Evolutionary conservation across 1,140 invertebrate species (phyloP).

Genomic region (Aphaenogaster ashmeadi): DNA sequence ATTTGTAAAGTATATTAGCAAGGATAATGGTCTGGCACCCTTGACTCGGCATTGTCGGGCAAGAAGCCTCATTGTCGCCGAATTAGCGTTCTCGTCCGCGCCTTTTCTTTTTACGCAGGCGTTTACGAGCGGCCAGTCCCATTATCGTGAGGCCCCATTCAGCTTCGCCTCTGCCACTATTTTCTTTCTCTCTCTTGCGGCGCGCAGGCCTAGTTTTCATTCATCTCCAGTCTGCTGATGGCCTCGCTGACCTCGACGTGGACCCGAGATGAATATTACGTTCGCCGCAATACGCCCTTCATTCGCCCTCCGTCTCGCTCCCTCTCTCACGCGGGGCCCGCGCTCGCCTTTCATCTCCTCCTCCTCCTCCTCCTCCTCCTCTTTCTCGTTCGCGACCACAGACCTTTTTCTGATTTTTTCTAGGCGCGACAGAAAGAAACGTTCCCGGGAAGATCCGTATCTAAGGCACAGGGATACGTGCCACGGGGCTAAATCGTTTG

Average conservation of each 20-base stretch:
- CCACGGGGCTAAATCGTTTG: conserved; percentile 83
- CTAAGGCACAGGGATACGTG: conserved; percentile 79
- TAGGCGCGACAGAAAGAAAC: conserved; percentile 75
- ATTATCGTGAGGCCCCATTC: conserved; percentile 81
- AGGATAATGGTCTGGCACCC: conserved; percentile 20
- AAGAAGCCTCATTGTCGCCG: conserved; percentile 67
- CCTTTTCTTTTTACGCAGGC: conserved; percentile 57
- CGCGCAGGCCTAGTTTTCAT: conserved; percentile 82
- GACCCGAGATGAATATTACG: conserved; percentile 83
- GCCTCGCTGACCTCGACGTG: conserved; percentile 82
- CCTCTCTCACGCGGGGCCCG: conserved; percentile 1
- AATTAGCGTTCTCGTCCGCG: conserved; percentile 68
- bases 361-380: conserved; percentile 45
- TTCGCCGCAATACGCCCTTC: conserved; percentile 76
- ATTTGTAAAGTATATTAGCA: not conserved
- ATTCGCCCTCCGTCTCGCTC: conserved; percentile 58
- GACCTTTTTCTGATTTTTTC: conserved; percentile 65
- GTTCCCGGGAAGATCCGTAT: conserved; percentile 83
- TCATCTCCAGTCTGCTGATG: conserved; percentile 82
- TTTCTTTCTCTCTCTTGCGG: conserved; percentile 55
- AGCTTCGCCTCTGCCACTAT: conserved; percentile 79
- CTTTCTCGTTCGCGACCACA: conserved; percentile 22
- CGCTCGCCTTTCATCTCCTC: conserved; percentile 26
- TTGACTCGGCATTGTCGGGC: conserved; percentile 63
- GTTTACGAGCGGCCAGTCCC: conserved; percentile 72